A percentile compares a stretch with the other conserved stretches of the same genome.
phyloP scores from a whole-genome alignment of 2,797 vertebrate species.

The Limosa lapponica region DNA sequence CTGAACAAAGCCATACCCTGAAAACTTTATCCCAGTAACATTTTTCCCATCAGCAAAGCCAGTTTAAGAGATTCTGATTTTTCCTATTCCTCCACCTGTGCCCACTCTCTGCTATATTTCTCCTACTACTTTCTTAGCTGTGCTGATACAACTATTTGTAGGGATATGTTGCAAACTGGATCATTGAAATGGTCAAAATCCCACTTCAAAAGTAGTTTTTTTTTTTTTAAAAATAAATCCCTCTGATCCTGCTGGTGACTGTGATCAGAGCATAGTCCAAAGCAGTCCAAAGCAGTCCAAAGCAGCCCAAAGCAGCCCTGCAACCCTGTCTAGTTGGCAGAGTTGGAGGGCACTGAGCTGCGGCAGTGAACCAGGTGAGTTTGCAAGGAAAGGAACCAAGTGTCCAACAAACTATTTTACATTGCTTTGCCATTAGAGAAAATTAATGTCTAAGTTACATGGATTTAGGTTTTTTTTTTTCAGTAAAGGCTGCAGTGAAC shows the following conservation, averaged over 20 bases:
- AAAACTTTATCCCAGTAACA: neutral
- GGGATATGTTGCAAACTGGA: neutral
- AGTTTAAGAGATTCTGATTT: neutral
- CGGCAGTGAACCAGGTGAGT: neutral
- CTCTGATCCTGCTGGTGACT: neutral
- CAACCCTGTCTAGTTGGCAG: neutral
- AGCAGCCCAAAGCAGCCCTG: neutral
- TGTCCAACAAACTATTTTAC: neutral
- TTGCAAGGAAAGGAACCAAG: neutral
- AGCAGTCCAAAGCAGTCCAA: neutral
- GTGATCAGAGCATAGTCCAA: neutral
- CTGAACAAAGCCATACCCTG: neutral
- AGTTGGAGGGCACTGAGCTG: neutral
- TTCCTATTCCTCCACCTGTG: neutral
- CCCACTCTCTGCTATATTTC: neutral
- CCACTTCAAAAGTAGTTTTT: neutral
- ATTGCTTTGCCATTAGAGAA: neutral
- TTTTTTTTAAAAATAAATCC: neutral
- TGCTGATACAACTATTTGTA: neutral
- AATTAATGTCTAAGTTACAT: fast-evolving
- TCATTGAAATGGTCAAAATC: neutral
- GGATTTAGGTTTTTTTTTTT: neutral
- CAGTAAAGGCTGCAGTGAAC: neutral
- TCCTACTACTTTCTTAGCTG: neutral
- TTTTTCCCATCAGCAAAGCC: neutral